Base-by-base conservation (phyloP, 1,140 invertebrate species). In the Phenacoccus solenopsis region DNA sequence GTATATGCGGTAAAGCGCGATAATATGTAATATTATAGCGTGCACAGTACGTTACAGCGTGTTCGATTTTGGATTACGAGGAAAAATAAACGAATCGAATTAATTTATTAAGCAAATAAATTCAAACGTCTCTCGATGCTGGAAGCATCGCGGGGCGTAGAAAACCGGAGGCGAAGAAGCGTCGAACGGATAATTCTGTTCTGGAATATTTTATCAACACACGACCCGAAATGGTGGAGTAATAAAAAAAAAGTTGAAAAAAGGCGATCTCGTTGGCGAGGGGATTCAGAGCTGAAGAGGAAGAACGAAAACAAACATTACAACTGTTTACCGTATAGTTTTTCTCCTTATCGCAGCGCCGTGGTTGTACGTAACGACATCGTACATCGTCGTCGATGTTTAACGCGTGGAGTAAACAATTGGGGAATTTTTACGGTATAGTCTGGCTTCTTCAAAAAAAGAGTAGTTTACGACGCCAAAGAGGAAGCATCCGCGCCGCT, bases 191-290 rank as follows among this genome's bases (percentile, higher is more conserved):
- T 49, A 5, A 49, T 49, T 49, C 38, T 49, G n/a, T 16, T 49
- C 38, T 49, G 38, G 38, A 49, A 49, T 49, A 49, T 49, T 49
- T 49, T 49, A 49, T 49, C n/a, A n/a, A 49, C 38, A n/a, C 38
- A 49, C 38, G 20, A 49, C 13, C 38, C 38, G 38, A 49, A 49
- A 49, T 16, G 38, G 13, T 49, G 38, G n/a, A n/a, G 20, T 49
- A 49, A 49, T 49, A 49, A 49, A 49, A 49, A 49, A 49, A 10
- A 10, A 49, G n/a, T n/a, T n/a, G n/a, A n/a, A n/a, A n/a, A n/a
- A n/a, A n/a, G n/a, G n/a, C n/a, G n/a, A n/a, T n/a, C n/a, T n/a
- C n/a, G n/a, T n/a, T n/a, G n/a, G n/a, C n/a, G n/a, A n/a, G n/a
- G n/a, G n/a, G n/a, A n/a, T n/a, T n/a, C n/a, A n/a, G n/a, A n/a